Conservation (phyloP, 2,888 invertebrate species). For the Caenorhabditis uteleia region DNA sequence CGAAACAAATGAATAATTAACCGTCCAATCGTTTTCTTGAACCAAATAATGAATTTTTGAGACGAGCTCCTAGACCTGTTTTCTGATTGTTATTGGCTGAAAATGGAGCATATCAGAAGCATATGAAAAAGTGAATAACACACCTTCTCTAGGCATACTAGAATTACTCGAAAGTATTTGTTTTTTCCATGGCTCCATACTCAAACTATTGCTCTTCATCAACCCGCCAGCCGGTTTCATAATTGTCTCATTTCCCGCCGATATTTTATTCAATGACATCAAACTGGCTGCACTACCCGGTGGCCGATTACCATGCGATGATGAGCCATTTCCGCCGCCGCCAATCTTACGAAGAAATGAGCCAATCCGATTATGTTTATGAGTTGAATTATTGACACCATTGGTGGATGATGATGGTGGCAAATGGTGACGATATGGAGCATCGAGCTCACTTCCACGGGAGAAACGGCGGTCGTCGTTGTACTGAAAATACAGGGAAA, state of each 20-base stretch:
- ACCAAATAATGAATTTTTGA: slow-evolving; percentile 68
- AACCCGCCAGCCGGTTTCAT: slow-evolving; percentile 46
- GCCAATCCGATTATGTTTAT: slow-evolving; percentile 56
- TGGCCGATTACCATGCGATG: slow-evolving; percentile 45
- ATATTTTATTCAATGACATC: slow-evolving; percentile 65
- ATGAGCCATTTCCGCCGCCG: slow-evolving; percentile 30
- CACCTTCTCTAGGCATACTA: slow-evolving; percentile 42
- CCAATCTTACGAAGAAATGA: slow-evolving; percentile 64
- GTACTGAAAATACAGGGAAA: background rate
- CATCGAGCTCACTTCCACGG: slow-evolving; percentile 56
- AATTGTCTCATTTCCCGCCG: slow-evolving; percentile 46
- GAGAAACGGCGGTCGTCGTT: slow-evolving; percentile 55
- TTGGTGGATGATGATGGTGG: slow-evolving; percentile 52
- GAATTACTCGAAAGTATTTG: slow-evolving; percentile 40
- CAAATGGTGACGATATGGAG: slow-evolving; percentile 55
- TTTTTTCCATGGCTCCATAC: slow-evolving; percentile 66
- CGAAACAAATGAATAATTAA: no score
- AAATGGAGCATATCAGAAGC: background rate
- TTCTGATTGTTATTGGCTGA: slow-evolving; percentile 41
- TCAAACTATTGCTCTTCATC: slow-evolving; percentile 65
- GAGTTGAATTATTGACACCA: slow-evolving; percentile 16
- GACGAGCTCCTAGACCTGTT: slow-evolving; percentile 61
- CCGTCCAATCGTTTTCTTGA: slow-evolving; percentile 58
- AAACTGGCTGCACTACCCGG: slow-evolving; percentile 61
- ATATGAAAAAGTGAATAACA: background rate